These are phyloP conservation scores for Epizoanthus stellaris DNA, from an alignment of 92 coral and sea anemone genomes.

Conservation along the genomic window DNA sequence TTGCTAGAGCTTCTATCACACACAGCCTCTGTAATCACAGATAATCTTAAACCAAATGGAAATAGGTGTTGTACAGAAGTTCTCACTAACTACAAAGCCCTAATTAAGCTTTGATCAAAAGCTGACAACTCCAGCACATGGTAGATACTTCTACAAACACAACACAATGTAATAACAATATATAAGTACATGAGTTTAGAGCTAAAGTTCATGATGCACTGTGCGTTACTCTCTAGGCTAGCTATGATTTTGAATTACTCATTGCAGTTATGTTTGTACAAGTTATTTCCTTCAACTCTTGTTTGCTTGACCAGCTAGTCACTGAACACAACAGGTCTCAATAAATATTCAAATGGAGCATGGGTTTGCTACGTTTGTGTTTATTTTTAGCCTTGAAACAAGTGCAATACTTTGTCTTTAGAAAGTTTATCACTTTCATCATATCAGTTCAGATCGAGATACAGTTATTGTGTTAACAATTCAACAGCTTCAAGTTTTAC, in stretches of 20 bases:
- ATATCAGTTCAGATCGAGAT: neutral
- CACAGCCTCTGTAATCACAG: neutral
- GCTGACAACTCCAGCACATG: slow-evolving; percentile 19
- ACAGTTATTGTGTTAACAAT: neutral
- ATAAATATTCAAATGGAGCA: slow-evolving; percentile 12
- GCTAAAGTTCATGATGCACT: neutral
- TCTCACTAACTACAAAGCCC: slow-evolving; percentile 24
- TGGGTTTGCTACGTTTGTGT: neutral
- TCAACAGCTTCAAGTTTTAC: neutral
- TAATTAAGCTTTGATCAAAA: slow-evolving; percentile 23
- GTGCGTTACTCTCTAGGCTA: neutral
- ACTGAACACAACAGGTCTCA: slow-evolving; percentile 13
- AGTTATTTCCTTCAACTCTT: neutral
- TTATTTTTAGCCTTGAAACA: slow-evolving; percentile 18
- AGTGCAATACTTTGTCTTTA: slow-evolving; percentile 15
- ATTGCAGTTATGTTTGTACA: neutral
- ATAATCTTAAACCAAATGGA: neutral
- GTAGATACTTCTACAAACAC: neutral
- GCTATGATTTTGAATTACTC: neutral
- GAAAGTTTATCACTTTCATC: neutral
- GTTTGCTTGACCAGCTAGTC: slow-evolving; percentile 19
- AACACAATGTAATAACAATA: neutral
- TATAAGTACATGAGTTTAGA: too few species aligned
- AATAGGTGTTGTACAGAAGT: neutral
- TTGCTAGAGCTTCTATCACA: too few species aligned